phyloP scores from a whole-genome alignment of 2,797 vertebrate species.

The Anguilla megastoma region DNA sequence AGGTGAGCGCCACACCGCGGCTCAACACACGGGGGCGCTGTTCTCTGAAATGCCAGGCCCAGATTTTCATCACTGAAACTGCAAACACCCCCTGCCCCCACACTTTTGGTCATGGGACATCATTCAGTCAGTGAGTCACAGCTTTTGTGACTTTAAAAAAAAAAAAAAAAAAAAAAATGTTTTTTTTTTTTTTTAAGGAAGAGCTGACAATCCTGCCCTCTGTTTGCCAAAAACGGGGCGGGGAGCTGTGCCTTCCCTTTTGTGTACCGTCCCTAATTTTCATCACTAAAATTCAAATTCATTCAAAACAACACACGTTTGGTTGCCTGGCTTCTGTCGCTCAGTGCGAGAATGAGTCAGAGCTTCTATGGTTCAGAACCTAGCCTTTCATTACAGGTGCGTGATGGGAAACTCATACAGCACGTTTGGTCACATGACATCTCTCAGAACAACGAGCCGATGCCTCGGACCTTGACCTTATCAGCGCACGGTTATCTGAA shows the following conservation, averaged over 20 bases:
- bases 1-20: conserved; percentile 44
- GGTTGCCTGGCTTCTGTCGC: not conserved
- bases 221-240: not conserved
- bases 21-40: not conserved
- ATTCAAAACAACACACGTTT: not conserved
- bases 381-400: not conserved
- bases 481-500: no score
- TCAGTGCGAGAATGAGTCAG: not conserved
- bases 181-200: not conserved
- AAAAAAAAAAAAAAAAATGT: no score
- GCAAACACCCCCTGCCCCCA: not conserved
- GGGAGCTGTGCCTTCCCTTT: not conserved
- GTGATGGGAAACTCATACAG: no score
- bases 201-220: not conserved
- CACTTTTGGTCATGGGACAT: not conserved
- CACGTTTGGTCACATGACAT: no score
- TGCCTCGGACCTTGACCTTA: no score
- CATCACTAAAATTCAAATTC: not conserved
- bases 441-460: no score
- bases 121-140: not conserved
- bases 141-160: no score
- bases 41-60: not conserved
- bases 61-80: not conserved
- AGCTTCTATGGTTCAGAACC: not conserved
- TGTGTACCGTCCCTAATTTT: not conserved